These are phyloP conservation scores for Gallirallus australis DNA, from an alignment of 2,797 vertebrate species.

Conservation along the genomic window DNA sequence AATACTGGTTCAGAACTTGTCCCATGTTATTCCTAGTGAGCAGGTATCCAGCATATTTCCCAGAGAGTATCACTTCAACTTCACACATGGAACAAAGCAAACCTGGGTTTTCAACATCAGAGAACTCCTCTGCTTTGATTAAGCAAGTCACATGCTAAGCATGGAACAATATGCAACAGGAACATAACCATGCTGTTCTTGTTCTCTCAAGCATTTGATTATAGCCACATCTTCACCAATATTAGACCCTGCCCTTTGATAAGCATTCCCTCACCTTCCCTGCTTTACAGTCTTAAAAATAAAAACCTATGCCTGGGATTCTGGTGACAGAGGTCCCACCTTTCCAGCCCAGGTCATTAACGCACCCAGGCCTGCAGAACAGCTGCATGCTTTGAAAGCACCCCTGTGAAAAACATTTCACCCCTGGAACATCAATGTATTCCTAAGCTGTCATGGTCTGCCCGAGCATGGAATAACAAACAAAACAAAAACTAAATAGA, in stretches of 20 bases:
- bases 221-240: not conserved
- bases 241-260: not conserved
- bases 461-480: not conserved
- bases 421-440: not conserved
- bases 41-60: not conserved
- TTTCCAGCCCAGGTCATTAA: not conserved
- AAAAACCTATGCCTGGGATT: not conserved
- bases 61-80: not conserved
- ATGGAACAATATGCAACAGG: not conserved
- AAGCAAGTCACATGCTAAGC: not conserved
- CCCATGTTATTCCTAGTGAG: not conserved
- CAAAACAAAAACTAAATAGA: too few relatives aligned
- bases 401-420: not conserved
- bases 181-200: not conserved
- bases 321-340: not conserved
- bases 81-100: not conserved
- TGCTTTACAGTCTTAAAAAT: not conserved
- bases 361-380: not conserved
- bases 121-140: not conserved
- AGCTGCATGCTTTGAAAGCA: not conserved
- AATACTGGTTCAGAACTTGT: not conserved
- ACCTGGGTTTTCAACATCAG: not conserved
- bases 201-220: not conserved
- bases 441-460: not conserved
- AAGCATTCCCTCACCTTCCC: not conserved